These are phyloP conservation scores for Dendrolimus pini DNA, from an alignment of 2,888 invertebrate genomes.

Conservation along the genomic window DNA sequence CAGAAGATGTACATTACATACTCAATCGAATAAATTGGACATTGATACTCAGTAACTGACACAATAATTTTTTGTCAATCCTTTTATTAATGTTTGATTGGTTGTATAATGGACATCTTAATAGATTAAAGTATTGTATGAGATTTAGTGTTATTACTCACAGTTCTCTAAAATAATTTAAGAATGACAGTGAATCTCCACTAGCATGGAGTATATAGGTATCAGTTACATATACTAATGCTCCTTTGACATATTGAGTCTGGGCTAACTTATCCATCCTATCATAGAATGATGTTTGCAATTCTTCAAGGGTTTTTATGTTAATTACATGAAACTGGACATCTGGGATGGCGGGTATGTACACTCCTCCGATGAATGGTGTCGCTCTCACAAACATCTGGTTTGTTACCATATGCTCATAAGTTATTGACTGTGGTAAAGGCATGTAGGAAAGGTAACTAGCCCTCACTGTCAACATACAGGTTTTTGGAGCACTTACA, in stretches of 20 bases:
- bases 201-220: conserved; percentile 51
- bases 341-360: conserved; percentile 54
- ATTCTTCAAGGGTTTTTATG: conserved; percentile 30
- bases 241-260: conserved; percentile 48
- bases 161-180: conserved; percentile 53
- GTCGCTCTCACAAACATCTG: conserved; percentile 22
- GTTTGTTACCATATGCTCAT: conserved; percentile 29
- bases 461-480: conserved; percentile 47
- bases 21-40: too few species aligned
- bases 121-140: too few species aligned
- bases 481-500: conserved; percentile 47
- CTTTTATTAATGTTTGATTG: too few species aligned
- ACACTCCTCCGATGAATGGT: conserved; percentile 52
- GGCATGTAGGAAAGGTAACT: conserved; percentile 49
- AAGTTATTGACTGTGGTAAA: conserved; percentile 37
- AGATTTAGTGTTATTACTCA: conserved; percentile 31
- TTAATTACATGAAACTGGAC: conserved; percentile 53
- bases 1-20: too few species aligned
- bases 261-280: conserved; percentile 36
- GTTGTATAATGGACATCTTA: too few species aligned
- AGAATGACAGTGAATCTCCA: conserved; percentile 47
- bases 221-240: conserved; percentile 60
- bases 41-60: too few species aligned
- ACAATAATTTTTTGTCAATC: too few species aligned
- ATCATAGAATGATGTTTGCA: conserved; percentile 37